A percentile compares a stretch with the other conserved stretches of the same genome.
Evolutionary conservation across 2,888 invertebrate species (phyloP).

Genomic region (Malachius bipustulatus): DNA sequence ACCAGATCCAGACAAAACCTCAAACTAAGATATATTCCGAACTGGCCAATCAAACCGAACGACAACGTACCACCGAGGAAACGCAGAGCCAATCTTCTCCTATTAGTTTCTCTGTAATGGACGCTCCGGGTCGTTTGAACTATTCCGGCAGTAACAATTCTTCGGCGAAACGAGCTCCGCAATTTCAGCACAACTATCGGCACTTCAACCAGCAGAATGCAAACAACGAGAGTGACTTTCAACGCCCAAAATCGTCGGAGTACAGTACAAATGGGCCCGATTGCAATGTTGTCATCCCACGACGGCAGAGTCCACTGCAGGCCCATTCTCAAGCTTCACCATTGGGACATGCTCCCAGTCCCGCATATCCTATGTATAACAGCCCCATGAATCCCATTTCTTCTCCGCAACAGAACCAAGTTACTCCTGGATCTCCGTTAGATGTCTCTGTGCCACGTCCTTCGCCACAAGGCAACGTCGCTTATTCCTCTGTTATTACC

Average conservation of each 20-base stretch:
- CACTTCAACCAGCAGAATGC: slow-evolving; percentile 51
- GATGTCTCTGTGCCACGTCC: slow-evolving; percentile 57
- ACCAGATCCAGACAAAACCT: slow-evolving; percentile 58
- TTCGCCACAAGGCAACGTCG: slow-evolving; percentile 48
- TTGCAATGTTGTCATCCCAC: slow-evolving; percentile 50
- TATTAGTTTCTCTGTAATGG: slow-evolving; percentile 66
- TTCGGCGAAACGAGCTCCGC: slow-evolving; percentile 40
- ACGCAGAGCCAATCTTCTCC: slow-evolving; percentile 55
- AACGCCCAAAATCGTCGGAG: slow-evolving; percentile 38
- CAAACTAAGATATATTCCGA: slow-evolving; percentile 70
- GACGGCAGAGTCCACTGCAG: slow-evolving; percentile 56
- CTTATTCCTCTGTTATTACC: slow-evolving; percentile 74
- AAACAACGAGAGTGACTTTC: slow-evolving; percentile 46
- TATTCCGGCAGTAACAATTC: slow-evolving; percentile 44
- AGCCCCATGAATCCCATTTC: slow-evolving; percentile 69
- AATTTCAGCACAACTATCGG: slow-evolving; percentile 44
- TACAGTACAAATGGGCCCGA: slow-evolving; percentile 39
- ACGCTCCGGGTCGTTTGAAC: slow-evolving; percentile 51
- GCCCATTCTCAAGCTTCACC: slow-evolving; percentile 63
- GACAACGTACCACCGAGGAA: slow-evolving; percentile 36
- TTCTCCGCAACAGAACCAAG: slow-evolving; percentile 55
- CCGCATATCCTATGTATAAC: slow-evolving; percentile 74
- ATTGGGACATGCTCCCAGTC: slow-evolving; percentile 61
- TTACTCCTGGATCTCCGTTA: slow-evolving; percentile 56
- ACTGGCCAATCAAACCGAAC: slow-evolving; percentile 35